Evolutionary conservation across 2,797 vertebrate genomes (phyloP), one percentile per base, ranked within the genome.

Genomic region (Spinus olivaceus): DNA sequence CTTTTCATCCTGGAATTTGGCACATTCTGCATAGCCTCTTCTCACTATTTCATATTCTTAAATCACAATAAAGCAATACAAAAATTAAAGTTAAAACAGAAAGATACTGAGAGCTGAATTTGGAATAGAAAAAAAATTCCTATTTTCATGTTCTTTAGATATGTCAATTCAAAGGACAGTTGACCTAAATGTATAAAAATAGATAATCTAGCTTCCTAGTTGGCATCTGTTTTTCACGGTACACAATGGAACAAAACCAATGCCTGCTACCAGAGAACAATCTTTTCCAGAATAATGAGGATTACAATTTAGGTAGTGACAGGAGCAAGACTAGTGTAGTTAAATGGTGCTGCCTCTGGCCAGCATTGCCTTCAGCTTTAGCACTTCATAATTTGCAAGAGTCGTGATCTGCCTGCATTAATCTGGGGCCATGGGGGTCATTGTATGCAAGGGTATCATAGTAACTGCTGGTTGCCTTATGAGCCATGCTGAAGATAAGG

Each of bases 101-200:
- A 89, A 20, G 41, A 37, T 33, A 35, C 14, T 9, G 39, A 81
- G 32, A 77, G 28, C 24, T 89, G 60, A 69, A 81, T 73, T 86
- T 63, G 44, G 63, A 72, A 63, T 53, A 69, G 30, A 14, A 41
- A 65, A 82, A 64, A 35, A 49, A n/a, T 30, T 37, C 21, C 20
- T 78, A 0, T 83, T 91, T 37, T 72, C 28, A 54, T 67, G 17
- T 65, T 87, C 17, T 86, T 39, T 78, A 25, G 30, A 54, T 90
- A 24, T 51, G 44, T 65, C 69, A 39, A 1, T 86, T 88, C 44
- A 41, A 46, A 20, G 51, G 71, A 41, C 90, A 85, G 39, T 81
- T 96, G 85, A 92, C 77, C 82, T 89, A 60, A 79, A 63, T 79
- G 25, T 85, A n/a, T 84, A 94, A 94, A 97, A 93, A 91, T 81